Base-by-base conservation (phyloP, 2,797 vertebrate genomes). In the Ptychobarbus kaznakovi region DNA sequence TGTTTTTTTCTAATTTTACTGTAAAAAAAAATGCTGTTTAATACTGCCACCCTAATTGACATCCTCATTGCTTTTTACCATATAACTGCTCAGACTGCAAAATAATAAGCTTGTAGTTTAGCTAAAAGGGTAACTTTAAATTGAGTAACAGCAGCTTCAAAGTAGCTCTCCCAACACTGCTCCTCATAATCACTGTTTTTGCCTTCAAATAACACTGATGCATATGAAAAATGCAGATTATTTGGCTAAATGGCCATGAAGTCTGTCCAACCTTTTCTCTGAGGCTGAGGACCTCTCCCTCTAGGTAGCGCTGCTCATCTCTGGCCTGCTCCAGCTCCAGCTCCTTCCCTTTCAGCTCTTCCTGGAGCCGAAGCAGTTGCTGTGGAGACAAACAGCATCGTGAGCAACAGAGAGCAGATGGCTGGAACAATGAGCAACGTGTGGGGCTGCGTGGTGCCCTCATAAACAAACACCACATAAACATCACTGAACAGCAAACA, bases 341-440 rank as follows among this genome's bases (percentile, higher is more conserved):
- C 77, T 98, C 97, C 86, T 97, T 98, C 84, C 92, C 96, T 84
- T 94, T 95, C 92, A 98, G 91, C 92, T 97, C 96, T 81, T 98
- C 97, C 91, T 98, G 97, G 85, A 99, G 96, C 76, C 93, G 95
- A 87, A 97, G 90, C 85, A 99, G 91, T 96, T 99, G 97, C 98
- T 99, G 93, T 44, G 86, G 73, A 90, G 75, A 87, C 77, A 86
- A 84, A 86, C 69, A 86, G 69, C 72, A 86, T 81, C 53, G 56
- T 85, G 66, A 86, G 85, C 56, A 80, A 61, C 40, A 80, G 49
- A 66, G 78, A 83, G 65, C 68, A 66, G 81, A 75, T 63, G 53
- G 51, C 49, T 20, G 28, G n/a, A 80, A 80, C 63, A 75, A 76
- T 82, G 68, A 82, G 58, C 56, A 80, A 74, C 6, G 20, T 75